Evolutionary conservation across 1,140 invertebrate species (phyloP).

Genomic region (Sitodiplosis mosellana): DNA sequence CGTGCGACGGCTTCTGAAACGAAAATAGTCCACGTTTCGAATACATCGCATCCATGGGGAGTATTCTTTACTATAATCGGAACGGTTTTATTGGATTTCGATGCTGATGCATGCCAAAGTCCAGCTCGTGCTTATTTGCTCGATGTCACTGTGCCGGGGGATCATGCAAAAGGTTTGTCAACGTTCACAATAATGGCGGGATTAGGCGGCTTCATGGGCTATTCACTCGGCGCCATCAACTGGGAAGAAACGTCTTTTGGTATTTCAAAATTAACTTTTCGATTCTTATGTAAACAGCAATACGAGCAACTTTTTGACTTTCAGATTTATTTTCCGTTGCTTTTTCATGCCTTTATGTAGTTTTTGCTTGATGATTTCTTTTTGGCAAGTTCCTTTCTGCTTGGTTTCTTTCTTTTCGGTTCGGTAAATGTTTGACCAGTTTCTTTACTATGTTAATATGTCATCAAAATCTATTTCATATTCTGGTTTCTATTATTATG

Average conservation of each 20-base stretch:
- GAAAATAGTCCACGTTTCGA: slow-evolving; percentile 1
- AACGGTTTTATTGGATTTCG: slow-evolving; percentile 85
- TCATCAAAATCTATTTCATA: background rate
- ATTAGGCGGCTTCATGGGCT: slow-evolving; percentile 82
- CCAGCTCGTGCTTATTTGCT: slow-evolving; percentile 81
- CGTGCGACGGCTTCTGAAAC: slow-evolving; percentile 21
- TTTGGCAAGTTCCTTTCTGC: background rate
- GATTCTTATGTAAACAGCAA: background rate
- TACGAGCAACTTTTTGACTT: too few relatives aligned
- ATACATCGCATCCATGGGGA: slow-evolving; percentile 54
- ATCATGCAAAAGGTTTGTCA: slow-evolving; percentile 79
- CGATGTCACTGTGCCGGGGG: slow-evolving; percentile 80
- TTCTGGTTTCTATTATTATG: slow-evolving; percentile 9
- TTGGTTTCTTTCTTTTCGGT: background rate
- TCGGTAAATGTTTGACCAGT: background rate
- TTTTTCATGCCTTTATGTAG: background rate
- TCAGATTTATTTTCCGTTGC: background rate
- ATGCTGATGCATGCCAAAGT: slow-evolving; percentile 90
- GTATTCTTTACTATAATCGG: slow-evolving; percentile 85
- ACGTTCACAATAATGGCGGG: slow-evolving; percentile 95
- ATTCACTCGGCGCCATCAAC: slow-evolving; percentile 79
- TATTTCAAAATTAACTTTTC: slow-evolving; percentile 18
- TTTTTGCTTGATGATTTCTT: background rate
- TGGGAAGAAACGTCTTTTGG: slow-evolving; percentile 75
- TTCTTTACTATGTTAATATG: background rate